Evolutionary conservation across 1,140 invertebrate genomes (phyloP).

Genomic region (Limonius californicus): DNA sequence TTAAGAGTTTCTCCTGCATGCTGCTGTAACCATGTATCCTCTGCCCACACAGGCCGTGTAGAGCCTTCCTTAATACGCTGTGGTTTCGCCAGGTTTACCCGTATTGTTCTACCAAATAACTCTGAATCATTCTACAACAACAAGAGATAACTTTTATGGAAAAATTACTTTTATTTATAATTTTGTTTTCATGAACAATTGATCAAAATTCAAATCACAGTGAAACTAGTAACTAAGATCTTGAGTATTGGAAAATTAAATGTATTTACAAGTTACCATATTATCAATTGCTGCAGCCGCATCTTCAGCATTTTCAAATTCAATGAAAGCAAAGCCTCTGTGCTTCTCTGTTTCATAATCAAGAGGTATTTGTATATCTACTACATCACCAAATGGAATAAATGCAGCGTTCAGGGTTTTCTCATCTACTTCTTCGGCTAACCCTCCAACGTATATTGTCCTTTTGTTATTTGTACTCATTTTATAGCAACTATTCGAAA

Average conservation of each 20-base stretch:
- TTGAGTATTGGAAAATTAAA: not conserved
- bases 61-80: constrained; percentile 94
- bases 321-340: constrained; percentile 96
- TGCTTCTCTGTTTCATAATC: constrained; percentile 98
- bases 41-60: constrained; percentile 92
- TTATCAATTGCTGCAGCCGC: constrained; percentile 98
- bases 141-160: no score
- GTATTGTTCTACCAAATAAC: constrained; percentile 93
- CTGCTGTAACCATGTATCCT: constrained; percentile 94
- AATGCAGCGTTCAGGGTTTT: constrained; percentile 95
- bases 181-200: not conserved
- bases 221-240: constrained; percentile 1
- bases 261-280: constrained; percentile 70
- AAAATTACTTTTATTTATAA: constrained; percentile 1
- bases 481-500: constrained; percentile 13
- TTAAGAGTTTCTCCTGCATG: constrained; percentile 84
- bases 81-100: constrained; percentile 96
- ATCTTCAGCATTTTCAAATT: constrained; percentile 94
- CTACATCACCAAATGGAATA: constrained; percentile 96
- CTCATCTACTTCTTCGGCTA: constrained; percentile 96
- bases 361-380: constrained; percentile 95
- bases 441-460: constrained; percentile 81
- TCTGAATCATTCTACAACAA: constrained; percentile 99
- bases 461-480: constrained; percentile 59
- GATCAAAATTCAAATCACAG: no score